Evolutionary conservation across 2,113 vertebrate genomes (phyloP), one percentile per base, ranked within the genome.

Genomic region (Upupa epops): DNA sequence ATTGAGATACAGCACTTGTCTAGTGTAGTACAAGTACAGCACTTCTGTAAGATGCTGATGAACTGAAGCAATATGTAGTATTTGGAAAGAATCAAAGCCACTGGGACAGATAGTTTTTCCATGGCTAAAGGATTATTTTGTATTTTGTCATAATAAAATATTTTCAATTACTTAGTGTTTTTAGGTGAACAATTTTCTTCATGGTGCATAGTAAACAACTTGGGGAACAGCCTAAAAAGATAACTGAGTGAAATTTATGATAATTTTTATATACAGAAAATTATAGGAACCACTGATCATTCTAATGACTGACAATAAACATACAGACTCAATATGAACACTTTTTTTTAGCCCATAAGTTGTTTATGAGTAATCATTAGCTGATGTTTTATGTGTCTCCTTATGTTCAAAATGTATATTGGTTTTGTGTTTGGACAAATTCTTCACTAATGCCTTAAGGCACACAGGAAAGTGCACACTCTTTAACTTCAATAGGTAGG

Each of bases 71-170:
- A 66, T n/a, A 8, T 4, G 6, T 37, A 1, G 15, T 61, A 40
- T 69, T 25, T 78, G 59, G 22, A 63, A 90, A 37, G 51, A 86
- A 31, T 9, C 22, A 24, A 68, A 74, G 10, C 71, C 1, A 61
- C 68, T 60, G 58, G 46, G 45, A 25, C 32, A 56, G 29, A n/a
- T 37, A 13, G 19, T 48, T 87, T 89, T 88, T 77, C 34, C 13
- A 8, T 68, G 0, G 0, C 17, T n/a, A 25, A 58, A 86, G n/a
- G n/a, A n/a, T 10, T 36, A 9, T 37, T 68, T 10, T 31, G 26
- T 31, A 15, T 71, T 60, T 18, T 86, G 6, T 84, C 36, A 11
- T 51, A 60, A 64, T 64, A 68, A 65, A 32, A 31, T 40, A 22
- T 17, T 73, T 81, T 36, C 7, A 25, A 24, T 49, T 88, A 24